Percentiles rank a stretch among this genome's conserved stretches.
Conservation (phyloP, 2,888 invertebrate genomes). For the Drosophila falleni region DNA sequence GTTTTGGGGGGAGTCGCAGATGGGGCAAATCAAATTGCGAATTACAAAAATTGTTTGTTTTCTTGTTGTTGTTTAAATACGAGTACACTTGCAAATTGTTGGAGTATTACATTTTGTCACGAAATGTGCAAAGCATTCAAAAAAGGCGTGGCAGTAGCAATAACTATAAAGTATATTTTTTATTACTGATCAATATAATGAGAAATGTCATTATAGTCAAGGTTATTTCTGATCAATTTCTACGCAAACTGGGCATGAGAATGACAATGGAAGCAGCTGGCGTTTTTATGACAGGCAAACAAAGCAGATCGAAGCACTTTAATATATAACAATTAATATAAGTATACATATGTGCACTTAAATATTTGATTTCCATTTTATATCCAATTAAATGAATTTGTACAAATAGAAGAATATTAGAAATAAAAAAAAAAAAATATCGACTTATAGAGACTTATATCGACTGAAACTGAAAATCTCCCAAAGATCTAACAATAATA, state of each 20-base stretch:
- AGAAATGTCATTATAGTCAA: not conserved
- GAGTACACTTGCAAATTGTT: not conserved
- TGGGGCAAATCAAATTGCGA: conserved; percentile 50
- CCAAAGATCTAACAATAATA: too few relatives aligned
- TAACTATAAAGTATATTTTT: not conserved
- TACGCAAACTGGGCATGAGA: not conserved
- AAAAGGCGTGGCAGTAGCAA: not conserved
- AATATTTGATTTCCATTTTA: too few relatives aligned
- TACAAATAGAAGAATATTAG: too few relatives aligned
- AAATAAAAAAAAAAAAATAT: too few relatives aligned
- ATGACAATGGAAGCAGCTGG: too few relatives aligned
- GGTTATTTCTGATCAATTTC: not conserved
- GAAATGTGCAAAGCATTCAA: not conserved
- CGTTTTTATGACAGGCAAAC: too few relatives aligned
- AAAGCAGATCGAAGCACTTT: too few relatives aligned
- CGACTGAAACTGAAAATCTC: too few relatives aligned
- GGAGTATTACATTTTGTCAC: conserved; percentile 5
- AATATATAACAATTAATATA: too few relatives aligned
- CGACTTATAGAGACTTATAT: too few relatives aligned
- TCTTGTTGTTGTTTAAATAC: conserved; percentile 10
- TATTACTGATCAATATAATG: not conserved
- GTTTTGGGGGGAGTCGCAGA: not conserved
- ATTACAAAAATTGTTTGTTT: conserved; percentile 38
- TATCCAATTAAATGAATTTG: too few relatives aligned
- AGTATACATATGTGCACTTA: too few relatives aligned